Evolutionary conservation across 2,113 vertebrate species (phyloP), one percentile per base, ranked within the genome.

Genomic region (Syngnathus floridae): DNA sequence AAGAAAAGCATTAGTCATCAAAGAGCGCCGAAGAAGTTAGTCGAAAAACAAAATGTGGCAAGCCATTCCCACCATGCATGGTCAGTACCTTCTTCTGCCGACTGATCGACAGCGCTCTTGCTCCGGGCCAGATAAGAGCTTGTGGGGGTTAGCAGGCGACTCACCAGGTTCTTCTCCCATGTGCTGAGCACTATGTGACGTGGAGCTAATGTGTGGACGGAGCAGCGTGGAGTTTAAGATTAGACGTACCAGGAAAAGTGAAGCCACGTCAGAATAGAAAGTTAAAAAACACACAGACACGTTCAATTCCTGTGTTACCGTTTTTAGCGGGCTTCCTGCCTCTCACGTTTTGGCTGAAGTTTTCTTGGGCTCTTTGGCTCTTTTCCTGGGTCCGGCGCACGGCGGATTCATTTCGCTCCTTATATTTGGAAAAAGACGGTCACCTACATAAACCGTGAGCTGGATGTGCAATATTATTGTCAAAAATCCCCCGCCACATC

Each of bases 101-200:
- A 93, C 88, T 95, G 87, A 60, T 92, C 93, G n/a, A 88, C 92
- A 70, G 91, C 91, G 74, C 95, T 98, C 92, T 91, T 95, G 89
- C 96, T 99, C 80, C 96, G 89, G 82, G 94, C 94, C 93, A 98
- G 89, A 89, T 93, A 96, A 22, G 96, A 94, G 79, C 94, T 93
- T 8, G 96, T 98, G 71, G 96, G 96, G 64, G 82, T 95, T 83
- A 94, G 91, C 62, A 98, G 93, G 78, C 96, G 94, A 89, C 83
- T 95, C 88, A 99, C 93, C 69, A 98, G 86, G 87, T 86, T 95
- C 90, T 90, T 95, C 89, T 97, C 96, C 95, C 94, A 96, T 0
- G 93, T 83, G 64, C 92, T 96, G 89, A 97, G 94, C 66, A 93
- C 93, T 37, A 91, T 90, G 64, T 92, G 92, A 70, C 91, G 87